These are phyloP conservation scores for Adelognathus sp. DNA, from an alignment of 2,888 invertebrate species.

Conservation along the genomic window DNA sequence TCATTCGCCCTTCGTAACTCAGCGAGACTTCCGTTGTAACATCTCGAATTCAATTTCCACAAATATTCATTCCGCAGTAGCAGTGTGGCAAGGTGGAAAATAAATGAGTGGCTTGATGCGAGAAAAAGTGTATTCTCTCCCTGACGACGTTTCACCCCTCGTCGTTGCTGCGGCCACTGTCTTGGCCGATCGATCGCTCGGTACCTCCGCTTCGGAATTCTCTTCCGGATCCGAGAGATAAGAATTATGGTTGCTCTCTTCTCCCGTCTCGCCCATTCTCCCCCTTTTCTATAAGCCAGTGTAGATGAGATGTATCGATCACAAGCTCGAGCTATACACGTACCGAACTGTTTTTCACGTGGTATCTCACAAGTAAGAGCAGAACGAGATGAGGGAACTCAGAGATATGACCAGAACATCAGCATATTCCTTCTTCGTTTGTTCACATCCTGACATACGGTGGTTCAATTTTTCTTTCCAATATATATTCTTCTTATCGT, in stretches of 20 bases:
- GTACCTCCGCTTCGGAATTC: slow-evolving; percentile 7
- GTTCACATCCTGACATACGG: background rate
- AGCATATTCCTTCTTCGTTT: background rate
- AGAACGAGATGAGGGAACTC: background rate
- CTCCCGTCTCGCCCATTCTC: background rate
- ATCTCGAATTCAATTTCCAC: no score
- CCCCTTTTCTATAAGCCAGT: background rate
- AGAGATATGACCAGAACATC: background rate
- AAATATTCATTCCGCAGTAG: background rate
- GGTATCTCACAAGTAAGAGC: background rate
- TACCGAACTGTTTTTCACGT: background rate
- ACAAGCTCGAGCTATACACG: background rate
- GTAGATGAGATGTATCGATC: background rate
- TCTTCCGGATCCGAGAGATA: slow-evolving; percentile 16
- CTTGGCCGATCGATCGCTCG: slow-evolving; percentile 21
- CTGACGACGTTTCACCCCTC: slow-evolving; percentile 16
- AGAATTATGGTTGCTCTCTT: background rate
- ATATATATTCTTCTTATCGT: background rate
- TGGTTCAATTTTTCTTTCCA: background rate
- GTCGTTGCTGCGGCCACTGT: slow-evolving; percentile 1
- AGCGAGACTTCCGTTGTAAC: no score
- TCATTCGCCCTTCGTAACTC: no score
- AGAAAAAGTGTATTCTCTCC: background rate
- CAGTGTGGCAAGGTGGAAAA: background rate
- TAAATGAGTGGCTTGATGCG: slow-evolving; percentile 3